Evolutionary conservation across 1,140 invertebrate species (phyloP).

Genomic region (Hycleus phaleratus): DNA sequence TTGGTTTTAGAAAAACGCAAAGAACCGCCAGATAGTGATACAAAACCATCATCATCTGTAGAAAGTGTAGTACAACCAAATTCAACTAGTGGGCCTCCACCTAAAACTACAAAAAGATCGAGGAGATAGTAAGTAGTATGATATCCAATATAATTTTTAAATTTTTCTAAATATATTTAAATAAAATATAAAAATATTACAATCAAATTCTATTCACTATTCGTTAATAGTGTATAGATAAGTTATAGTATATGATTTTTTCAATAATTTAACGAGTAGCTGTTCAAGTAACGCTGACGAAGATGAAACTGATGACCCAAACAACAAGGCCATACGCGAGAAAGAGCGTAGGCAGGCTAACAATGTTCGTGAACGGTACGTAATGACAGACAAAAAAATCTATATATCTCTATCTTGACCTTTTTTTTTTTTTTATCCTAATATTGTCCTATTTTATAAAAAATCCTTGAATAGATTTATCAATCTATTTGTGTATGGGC

Average conservation of each 20-base stretch:
- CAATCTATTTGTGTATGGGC: background rate
- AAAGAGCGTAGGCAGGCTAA: slow-evolving; percentile 95
- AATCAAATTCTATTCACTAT: background rate
- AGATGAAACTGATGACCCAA: slow-evolving; percentile 62
- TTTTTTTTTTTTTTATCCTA: background rate
- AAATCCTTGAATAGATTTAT: background rate
- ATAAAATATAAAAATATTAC: background rate
- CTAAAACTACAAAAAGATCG: slow-evolving; percentile 60
- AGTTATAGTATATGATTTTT: background rate
- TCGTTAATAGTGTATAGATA: too few species aligned
- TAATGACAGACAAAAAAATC: slow-evolving; percentile 36
- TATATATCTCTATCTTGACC: background rate
- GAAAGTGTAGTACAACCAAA: slow-evolving; percentile 44
- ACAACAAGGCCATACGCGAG: slow-evolving; percentile 88
- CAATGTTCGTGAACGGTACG: slow-evolving; percentile 95
- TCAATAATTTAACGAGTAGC: slow-evolving; percentile 15
- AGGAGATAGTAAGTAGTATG: slow-evolving; percentile 64
- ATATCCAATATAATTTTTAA: background rate
- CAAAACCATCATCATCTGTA: slow-evolving; percentile 63
- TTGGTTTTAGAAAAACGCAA: slow-evolving; percentile 71
- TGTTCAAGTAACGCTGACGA: slow-evolving; percentile 51
- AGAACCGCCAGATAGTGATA: slow-evolving; percentile 70
- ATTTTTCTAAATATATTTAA: background rate
- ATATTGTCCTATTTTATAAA: background rate
- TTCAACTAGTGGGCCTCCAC: slow-evolving; percentile 49